These are phyloP conservation scores for Epinotia brunnichana DNA, from an alignment of 2,888 invertebrate genomes.

Conservation along the genomic window DNA sequence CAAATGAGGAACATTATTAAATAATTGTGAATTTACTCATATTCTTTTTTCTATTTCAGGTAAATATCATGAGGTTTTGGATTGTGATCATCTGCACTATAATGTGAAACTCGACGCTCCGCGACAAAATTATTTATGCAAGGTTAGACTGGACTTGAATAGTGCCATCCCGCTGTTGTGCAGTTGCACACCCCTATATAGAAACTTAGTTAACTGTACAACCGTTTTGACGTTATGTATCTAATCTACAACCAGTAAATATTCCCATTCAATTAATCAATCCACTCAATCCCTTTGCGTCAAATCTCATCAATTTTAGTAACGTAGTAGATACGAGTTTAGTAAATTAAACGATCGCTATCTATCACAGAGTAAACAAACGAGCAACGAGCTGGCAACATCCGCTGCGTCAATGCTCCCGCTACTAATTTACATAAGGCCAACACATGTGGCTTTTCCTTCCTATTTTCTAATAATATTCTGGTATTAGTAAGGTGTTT, in stretches of 20 bases:
- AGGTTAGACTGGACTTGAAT: neutral
- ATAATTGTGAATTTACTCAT: neutral
- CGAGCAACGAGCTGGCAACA: slow-evolving; percentile 19
- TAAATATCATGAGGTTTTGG: neutral
- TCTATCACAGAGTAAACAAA: slow-evolving; percentile 19
- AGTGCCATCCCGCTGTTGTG: too few species aligned
- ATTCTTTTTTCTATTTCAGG: slow-evolving; percentile 20
- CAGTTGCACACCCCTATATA: too few species aligned
- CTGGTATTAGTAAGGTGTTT: slow-evolving; percentile 50
- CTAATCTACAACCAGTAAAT: neutral
- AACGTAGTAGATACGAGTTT: neutral
- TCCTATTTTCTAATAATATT: slow-evolving; percentile 68
- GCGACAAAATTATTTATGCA: neutral
- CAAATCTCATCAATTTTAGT: neutral
- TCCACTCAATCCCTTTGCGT: neutral
- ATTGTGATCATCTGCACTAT: neutral
- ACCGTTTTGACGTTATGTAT: neutral
- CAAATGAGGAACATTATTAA: neutral
- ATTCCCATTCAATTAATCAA: neutral
- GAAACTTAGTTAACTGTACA: too few species aligned
- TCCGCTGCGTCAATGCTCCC: slow-evolving; percentile 26
- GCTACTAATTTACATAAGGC: slow-evolving; percentile 57
- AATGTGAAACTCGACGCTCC: neutral
- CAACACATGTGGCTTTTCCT: slow-evolving; percentile 54
- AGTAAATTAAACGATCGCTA: neutral